These are phyloP conservation scores for Drosophila sulfurigaster DNA, from an alignment of 1,140 invertebrate species.

Conservation along the genomic window DNA sequence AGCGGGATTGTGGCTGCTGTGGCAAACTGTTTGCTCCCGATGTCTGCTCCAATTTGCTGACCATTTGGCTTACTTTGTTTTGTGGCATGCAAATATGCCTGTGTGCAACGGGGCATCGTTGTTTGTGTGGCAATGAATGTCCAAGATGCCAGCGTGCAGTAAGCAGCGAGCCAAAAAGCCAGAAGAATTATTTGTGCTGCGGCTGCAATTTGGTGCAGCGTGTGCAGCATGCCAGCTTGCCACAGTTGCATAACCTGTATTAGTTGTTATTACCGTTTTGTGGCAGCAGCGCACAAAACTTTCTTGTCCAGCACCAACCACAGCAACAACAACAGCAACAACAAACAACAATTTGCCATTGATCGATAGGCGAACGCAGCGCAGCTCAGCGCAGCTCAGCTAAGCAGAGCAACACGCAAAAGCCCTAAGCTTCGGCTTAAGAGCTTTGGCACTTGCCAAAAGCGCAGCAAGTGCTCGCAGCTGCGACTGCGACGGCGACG, in stretches of 20 bases:
- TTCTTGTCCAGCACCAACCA: conserved; percentile 32
- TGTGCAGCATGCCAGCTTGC: conserved; percentile 20
- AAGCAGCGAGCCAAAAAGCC: background rate
- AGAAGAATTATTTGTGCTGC: conserved; percentile 30
- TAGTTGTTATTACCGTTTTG: conserved; percentile 81
- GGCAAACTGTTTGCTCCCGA: conserved; percentile 17
- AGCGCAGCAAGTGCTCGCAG: conserved; percentile 64
- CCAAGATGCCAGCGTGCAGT: conserved; percentile 1
- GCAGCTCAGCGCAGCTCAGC: no score
- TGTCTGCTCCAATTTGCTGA: conserved; percentile 71
- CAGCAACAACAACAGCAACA: no score
- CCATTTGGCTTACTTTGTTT: conserved; percentile 71
- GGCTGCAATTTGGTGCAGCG: conserved; percentile 1
- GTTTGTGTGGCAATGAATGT: conserved; percentile 40
- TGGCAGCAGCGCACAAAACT: conserved; percentile 45
- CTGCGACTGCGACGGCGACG: conserved; percentile 6
- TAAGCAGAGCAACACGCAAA: background rate
- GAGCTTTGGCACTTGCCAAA: conserved; percentile 73
- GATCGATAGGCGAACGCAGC: conserved; percentile 49
- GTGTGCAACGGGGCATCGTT: conserved; percentile 55
- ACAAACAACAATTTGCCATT: conserved; percentile 53
- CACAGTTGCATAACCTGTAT: conserved; percentile 80
- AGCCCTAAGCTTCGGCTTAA: conserved; percentile 29
- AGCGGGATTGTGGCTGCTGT: conserved; percentile 27
- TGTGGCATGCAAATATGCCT: conserved; percentile 69